phyloP scores from a whole-genome alignment of 1,140 invertebrate species.

The Drosophila trapezifrons region DNA sequence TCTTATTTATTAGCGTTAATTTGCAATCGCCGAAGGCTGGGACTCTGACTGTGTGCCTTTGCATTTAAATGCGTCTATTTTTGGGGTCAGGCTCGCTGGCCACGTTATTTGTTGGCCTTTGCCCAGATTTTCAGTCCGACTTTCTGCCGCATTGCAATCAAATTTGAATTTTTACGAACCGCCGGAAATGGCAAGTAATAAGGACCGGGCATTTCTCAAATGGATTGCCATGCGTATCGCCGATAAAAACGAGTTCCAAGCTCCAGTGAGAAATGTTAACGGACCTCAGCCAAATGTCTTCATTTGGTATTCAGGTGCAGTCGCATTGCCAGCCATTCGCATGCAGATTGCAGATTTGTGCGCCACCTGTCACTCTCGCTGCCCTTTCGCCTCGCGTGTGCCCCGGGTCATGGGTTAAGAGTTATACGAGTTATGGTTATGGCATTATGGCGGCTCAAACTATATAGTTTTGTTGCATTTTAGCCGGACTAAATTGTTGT shows the following conservation, averaged over 20 bases:
- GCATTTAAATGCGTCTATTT: conserved; percentile 68
- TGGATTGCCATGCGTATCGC: conserved; percentile 49
- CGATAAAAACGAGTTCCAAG: conserved; percentile 4
- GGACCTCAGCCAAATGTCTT: conserved; percentile 39
- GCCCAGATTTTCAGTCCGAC: conserved; percentile 56
- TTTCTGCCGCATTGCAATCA: conserved; percentile 80
- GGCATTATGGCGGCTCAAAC: conserved; percentile 47
- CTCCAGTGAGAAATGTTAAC: conserved; percentile 25
- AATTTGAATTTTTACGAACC: conserved; percentile 79
- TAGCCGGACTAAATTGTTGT: conserved; percentile 68
- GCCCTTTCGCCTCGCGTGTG: conserved; percentile 53
- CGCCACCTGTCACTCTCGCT: conserved; percentile 59
- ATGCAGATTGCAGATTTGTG: conserved; percentile 63
- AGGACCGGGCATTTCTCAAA: conserved; percentile 29
- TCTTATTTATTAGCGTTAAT: conserved; percentile 75
- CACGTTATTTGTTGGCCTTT: conserved; percentile 60
- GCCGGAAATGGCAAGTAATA: conserved; percentile 74
- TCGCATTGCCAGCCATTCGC: conserved; percentile 29
- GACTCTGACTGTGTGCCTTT: too few relatives aligned
- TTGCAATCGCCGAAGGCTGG: conserved; percentile 73
- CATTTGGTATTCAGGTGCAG: conserved; percentile 48
- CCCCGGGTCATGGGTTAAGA: conserved; percentile 39
- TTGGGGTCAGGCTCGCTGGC: conserved; percentile 27
- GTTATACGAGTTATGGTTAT: conserved; percentile 39
- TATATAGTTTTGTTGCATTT: conserved; percentile 72